Evolutionary conservation across 2,797 vertebrate genomes (phyloP), one percentile per base, ranked within the genome.

Genomic region (Glyptemys insculpta): DNA sequence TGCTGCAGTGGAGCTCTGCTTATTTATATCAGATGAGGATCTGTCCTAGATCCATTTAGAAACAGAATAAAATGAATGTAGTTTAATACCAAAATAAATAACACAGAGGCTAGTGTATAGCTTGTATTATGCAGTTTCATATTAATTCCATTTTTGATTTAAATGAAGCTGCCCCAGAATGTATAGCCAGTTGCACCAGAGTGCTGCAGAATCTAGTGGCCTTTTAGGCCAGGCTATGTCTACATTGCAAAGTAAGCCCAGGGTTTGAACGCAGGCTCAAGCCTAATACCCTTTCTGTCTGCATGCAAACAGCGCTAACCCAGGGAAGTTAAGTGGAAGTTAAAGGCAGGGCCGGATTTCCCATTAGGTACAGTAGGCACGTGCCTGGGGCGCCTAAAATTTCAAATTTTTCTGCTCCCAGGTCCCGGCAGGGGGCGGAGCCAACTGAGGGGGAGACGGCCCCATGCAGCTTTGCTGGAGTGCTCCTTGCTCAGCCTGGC

Each of bases 11-110:
- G 87, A 97, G 94, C 74, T 88, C 92, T 92, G 25, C 15, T 47
- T 16, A 31, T 29, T 29, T 31, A 29, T 10, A 29, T 78, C 44
- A 95, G 86, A 41, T 92, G 89, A 97, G 92, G 94, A 97, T 97
- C 23, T 41, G 37, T 57, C 25, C 53, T 15, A 12, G 53, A 27
- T 37, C 21, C 27, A 94, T 97, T 97, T 96, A 93, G 95, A 93
- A 94, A 96, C 95, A 97, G 96, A 96, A 92, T 97, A 97, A 96
- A 92, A 96, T 95, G 97, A 97, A 97, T 96, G 92, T 95, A 93
- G 91, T 93, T 95, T 76, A 54, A 52, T 93, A 97, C 92, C 86
- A 96, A 97, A 97, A 97, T 89, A 97, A 96, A 97, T 90, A 97
- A 23, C 76, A 47, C 27, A 57, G 81, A 96, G 59, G 59, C 74